Evolutionary conservation across 64 coral and sea anemone species (phyloP), one percentile per base, ranked within the genome.

Genomic region (Acropora tenuis): DNA sequence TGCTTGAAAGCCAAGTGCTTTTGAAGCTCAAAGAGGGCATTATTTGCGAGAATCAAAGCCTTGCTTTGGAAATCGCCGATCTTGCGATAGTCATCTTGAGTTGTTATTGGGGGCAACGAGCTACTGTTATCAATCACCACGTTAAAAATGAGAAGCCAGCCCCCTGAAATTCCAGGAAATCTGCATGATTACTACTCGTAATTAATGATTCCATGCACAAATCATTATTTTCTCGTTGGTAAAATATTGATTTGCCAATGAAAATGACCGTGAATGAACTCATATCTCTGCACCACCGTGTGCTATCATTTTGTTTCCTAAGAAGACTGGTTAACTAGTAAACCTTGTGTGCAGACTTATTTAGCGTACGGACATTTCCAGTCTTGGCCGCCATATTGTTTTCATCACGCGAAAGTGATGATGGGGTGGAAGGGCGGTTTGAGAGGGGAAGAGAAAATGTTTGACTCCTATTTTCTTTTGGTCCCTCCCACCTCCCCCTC

Each of bases 1-100:
- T 90, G 89, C 52, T 63, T 59, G 52, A 90, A 90, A 49, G 77
- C 41, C 47, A 75, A 57, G 65, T 55, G 47, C 40, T 48, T 41
- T 15, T 13, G 66, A 13, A 90, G 61, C 18, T 90, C 63, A 8
- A 43, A 20, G 19, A 90, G 44, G 17, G 61, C 78, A 16, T 45
- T 61, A 2, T 43, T 58, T n/a, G 78, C 41, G 15, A 90, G 60
- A 45, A 74, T n/a, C 41, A 73, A 55, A 55, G 52, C 2, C 6
- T 55, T 55, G 52, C 52, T 75, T 10, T 73, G 72, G n/a, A 74
- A 82, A 19, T 45, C 74, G 65, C 43, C 44, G 50, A 90, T 47
- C 13, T 5, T 16, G 15, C 59, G 80, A 59, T 84, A 84, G 3
- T 58, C 66, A 4, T 41, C 6, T 59, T 84, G 13, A 18, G 16